phyloP scores from a whole-genome alignment of 1,140 invertebrate species.

The Helicoverpa armigera region DNA sequence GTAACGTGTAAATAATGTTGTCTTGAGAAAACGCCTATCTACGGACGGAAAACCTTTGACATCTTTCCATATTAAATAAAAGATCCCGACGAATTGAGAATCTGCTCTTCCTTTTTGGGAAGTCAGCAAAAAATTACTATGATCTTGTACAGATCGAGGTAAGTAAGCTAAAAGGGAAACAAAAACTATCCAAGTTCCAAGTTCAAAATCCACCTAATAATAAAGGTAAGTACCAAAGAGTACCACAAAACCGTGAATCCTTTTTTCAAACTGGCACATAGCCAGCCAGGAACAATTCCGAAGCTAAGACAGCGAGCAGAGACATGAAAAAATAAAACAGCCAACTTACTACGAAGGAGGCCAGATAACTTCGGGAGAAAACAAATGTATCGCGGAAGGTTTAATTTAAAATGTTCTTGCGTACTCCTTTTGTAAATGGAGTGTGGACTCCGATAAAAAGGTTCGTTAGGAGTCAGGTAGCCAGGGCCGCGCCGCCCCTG shows the following conservation, averaged over 20 bases:
- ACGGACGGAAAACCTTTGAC: too few species aligned
- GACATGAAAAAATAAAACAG: constrained; percentile 40
- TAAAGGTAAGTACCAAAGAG: background rate
- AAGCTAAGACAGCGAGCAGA: constrained; percentile 12
- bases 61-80: too few species aligned
- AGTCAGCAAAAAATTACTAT: too few species aligned
- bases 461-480: background rate
- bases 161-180: too few species aligned
- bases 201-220: background rate
- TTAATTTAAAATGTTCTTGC: constrained; percentile 38
- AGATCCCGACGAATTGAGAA: too few species aligned
- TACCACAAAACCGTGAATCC: constrained; percentile 13
- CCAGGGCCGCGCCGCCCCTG: too few species aligned
- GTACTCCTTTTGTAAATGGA: constrained; percentile 35
- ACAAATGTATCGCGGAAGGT: constrained; percentile 38
- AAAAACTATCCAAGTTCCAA: too few species aligned
- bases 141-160: too few species aligned
- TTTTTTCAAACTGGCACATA: constrained; percentile 33
- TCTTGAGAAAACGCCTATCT: too few species aligned
- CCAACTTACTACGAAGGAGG: constrained; percentile 13
- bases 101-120: too few species aligned
- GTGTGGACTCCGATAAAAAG: constrained; percentile 20
- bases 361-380: constrained; percentile 22
- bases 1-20: too few species aligned
- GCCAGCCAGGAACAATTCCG: constrained; percentile 27